Percentiles rank a stretch among this genome's conserved stretches.
Conservation (phyloP, 1,140 invertebrate species). For the Microvelia longipes region DNA sequence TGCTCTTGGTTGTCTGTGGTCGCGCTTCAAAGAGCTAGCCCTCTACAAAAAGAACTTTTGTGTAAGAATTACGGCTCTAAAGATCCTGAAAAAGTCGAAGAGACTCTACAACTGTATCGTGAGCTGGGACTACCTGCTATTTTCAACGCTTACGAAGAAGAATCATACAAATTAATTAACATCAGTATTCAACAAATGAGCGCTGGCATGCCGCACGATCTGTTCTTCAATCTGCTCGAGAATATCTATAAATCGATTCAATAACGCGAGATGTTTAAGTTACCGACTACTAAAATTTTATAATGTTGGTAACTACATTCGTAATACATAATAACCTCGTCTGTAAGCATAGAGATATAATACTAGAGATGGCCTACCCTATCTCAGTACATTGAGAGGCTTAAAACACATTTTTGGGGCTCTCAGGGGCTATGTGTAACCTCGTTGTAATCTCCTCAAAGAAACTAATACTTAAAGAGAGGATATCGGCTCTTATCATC, state of each 20-base stretch:
- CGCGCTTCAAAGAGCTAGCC: constrained; percentile 61
- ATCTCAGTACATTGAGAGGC: no score
- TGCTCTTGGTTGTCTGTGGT: constrained; percentile 89
- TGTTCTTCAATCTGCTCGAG: constrained; percentile 67
- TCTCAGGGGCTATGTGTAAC: no score
- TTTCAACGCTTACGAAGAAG: constrained; percentile 72
- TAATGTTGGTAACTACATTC: no score
- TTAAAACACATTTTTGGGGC: no score
- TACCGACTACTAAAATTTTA: no score
- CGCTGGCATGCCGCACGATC: constrained; percentile 58
- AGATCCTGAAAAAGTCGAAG: constrained; percentile 48
- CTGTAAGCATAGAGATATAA: no score
- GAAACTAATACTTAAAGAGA: no score
- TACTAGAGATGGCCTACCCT: no score
- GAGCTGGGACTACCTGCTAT: constrained; percentile 59
- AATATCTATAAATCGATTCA: constrained; percentile 46
- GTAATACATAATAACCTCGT: no score
- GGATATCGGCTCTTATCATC: no score
- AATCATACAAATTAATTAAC: constrained; percentile 62
- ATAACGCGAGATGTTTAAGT: no score
- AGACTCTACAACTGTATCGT: constrained; percentile 63
- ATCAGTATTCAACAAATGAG: constrained; percentile 75
- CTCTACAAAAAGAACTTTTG: constrained; percentile 56
- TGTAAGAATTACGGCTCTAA: constrained; percentile 60
- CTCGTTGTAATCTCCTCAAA: no score